These are phyloP conservation scores for Andrena haemorrhoa DNA, from an alignment of 2,888 invertebrate genomes.

Conservation along the genomic window DNA sequence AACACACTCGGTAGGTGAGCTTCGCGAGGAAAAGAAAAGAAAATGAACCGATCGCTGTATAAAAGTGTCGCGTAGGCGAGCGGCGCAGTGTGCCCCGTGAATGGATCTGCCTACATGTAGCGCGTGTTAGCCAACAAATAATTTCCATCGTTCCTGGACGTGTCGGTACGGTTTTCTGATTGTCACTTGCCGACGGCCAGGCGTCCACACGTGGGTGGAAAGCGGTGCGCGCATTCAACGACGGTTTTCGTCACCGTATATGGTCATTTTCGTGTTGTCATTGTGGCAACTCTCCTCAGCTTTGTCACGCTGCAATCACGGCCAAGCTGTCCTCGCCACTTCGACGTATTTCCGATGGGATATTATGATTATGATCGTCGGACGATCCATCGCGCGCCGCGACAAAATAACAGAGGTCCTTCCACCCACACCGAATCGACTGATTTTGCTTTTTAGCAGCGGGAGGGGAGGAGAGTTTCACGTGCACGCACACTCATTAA, in stretches of 20 bases:
- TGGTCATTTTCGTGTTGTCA: constrained; percentile 71
- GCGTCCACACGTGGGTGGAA: constrained; percentile 78
- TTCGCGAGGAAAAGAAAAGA: constrained; percentile 5
- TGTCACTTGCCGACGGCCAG: constrained; percentile 41
- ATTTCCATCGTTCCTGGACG: constrained; percentile 69
- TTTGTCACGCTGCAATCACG: background rate
- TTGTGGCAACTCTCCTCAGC: constrained; percentile 27
- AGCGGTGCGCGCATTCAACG: constrained; percentile 77
- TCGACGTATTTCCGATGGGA: no score
- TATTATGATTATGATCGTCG: no score
- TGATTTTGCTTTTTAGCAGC: background rate
- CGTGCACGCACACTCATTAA: background rate
- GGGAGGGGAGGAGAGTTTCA: background rate
- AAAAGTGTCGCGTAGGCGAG: constrained; percentile 52
- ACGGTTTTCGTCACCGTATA: constrained; percentile 82
- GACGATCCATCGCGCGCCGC: background rate
- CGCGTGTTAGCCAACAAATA: constrained; percentile 78
- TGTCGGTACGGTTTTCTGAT: constrained; percentile 59
- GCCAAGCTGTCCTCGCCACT: background rate
- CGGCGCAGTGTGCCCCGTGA: constrained; percentile 71
- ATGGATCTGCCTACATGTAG: constrained; percentile 81
- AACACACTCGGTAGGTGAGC: no score
- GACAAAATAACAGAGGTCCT: background rate
- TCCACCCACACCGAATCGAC: background rate
- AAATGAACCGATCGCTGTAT: constrained; percentile 7